Evolutionary conservation across 2,888 invertebrate species (phyloP).

Genomic region (Melanostoma mellinum): DNA sequence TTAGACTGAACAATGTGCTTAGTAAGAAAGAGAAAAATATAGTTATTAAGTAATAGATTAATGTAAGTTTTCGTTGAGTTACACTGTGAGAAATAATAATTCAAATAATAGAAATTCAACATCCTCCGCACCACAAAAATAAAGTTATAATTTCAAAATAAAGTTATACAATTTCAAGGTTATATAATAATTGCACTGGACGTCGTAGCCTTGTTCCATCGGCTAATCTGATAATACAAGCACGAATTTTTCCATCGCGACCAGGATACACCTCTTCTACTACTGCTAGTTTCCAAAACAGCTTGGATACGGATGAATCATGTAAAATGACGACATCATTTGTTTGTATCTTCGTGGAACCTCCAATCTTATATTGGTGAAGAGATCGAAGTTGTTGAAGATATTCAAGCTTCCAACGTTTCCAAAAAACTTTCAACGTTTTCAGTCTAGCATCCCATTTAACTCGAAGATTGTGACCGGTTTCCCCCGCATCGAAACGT

Average conservation of each 20-base stretch:
- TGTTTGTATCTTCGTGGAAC: not conserved
- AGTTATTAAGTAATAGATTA: no score
- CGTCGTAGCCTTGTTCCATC: slow-evolving; percentile 44
- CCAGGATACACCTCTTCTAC: slow-evolving; percentile 47
- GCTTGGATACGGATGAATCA: slow-evolving; percentile 44
- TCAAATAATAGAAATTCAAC: slow-evolving; percentile 1
- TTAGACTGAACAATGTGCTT: no score
- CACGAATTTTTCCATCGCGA: slow-evolving; percentile 47
- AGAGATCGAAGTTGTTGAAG: slow-evolving; percentile 29
- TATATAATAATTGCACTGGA: slow-evolving; percentile 50
- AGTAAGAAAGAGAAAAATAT: no score
- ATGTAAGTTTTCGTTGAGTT: no score
- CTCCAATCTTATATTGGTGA: not conserved
- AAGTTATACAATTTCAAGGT: slow-evolving; percentile 14
- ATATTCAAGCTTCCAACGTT: slow-evolving; percentile 14
- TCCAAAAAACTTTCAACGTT: slow-evolving; percentile 12
- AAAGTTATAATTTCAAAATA: no score
- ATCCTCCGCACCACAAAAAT: slow-evolving; percentile 4
- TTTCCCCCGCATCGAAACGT: not conserved
- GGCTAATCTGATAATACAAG: slow-evolving; percentile 34
- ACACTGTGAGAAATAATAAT: no score
- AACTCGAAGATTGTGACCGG: slow-evolving; percentile 2
- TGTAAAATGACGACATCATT: slow-evolving; percentile 51
- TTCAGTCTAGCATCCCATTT: slow-evolving; percentile 16
- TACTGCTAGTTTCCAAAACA: slow-evolving; percentile 46